Evolutionary conservation across 2,113 vertebrate species (phyloP).

Genomic region (Hydrochoerus hydrochaeris): DNA sequence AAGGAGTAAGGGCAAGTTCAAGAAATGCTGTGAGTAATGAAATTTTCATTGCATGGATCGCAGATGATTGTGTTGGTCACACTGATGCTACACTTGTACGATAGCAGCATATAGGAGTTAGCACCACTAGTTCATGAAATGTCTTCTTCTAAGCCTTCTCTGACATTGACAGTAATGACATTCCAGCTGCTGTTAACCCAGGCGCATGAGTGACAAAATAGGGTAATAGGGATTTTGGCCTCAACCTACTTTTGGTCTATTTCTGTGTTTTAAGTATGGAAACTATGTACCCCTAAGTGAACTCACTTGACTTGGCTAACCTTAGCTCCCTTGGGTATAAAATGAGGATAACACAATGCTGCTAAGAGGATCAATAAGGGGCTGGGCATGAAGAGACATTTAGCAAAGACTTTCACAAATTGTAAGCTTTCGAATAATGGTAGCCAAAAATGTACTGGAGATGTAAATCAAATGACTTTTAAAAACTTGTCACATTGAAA

Average conservation of each 20-base stretch:
- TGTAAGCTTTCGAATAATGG: constrained; percentile 5
- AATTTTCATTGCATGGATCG: background rate
- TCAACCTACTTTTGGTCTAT: background rate
- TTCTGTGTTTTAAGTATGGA: background rate
- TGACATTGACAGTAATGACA: background rate
- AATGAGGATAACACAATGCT: background rate
- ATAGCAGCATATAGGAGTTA: background rate
- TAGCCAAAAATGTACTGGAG: constrained; percentile 1
- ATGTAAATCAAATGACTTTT: background rate
- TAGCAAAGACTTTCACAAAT: background rate
- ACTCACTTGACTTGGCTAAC: background rate
- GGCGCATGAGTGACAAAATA: background rate
- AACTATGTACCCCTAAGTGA: background rate
- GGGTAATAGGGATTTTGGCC: background rate
- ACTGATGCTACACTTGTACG: background rate
- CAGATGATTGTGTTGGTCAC: background rate
- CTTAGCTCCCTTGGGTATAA: background rate
- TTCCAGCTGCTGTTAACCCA: background rate
- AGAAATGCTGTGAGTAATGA: background rate
- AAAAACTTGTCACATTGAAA: background rate
- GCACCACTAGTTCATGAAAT: background rate
- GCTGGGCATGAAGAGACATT: background rate
- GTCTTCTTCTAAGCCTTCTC: background rate
- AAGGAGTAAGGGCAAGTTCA: background rate
- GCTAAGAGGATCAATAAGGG: background rate